Evolutionary conservation across 2,888 invertebrate species (phyloP).

Genomic region (Crematogaster levior): DNA sequence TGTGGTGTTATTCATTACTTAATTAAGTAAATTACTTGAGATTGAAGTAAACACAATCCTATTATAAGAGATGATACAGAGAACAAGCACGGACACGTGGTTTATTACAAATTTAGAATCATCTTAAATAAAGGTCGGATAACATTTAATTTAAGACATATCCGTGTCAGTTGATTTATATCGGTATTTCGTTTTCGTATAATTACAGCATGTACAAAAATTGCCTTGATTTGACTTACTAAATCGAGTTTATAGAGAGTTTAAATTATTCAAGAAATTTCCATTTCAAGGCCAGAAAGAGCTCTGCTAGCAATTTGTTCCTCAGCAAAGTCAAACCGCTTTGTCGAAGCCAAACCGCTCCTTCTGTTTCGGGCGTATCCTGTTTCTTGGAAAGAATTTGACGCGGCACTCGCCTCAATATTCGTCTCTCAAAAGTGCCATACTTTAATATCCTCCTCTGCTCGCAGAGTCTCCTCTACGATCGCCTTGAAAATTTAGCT

Average conservation of each 20-base stretch:
- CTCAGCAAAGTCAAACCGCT: slow-evolving; percentile 24
- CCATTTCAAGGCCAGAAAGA: slow-evolving; percentile 35
- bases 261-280: slow-evolving; percentile 48
- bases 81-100: neutral
- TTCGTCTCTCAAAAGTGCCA: slow-evolving; percentile 38
- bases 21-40: slow-evolving; percentile 39
- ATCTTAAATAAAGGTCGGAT: neutral
- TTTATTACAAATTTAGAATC: slow-evolving; percentile 23
- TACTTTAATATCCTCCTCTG: slow-evolving; percentile 36
- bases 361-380: slow-evolving; percentile 40
- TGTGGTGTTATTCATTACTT: neutral
- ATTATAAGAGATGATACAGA: neutral
- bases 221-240: slow-evolving; percentile 6
- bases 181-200: neutral
- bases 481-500: slow-evolving; percentile 34
- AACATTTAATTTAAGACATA: slow-evolving; percentile 4
- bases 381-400: slow-evolving; percentile 50
- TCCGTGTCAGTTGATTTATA: neutral
- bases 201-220: slow-evolving; percentile 4
- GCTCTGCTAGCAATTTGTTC: slow-evolving; percentile 35
- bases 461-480: neutral
- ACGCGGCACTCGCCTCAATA: slow-evolving; percentile 49
- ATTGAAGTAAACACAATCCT: slow-evolving; percentile 1
- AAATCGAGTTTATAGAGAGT: slow-evolving; percentile 22
- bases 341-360: slow-evolving; percentile 25